Evolutionary conservation across 1,140 invertebrate genomes (phyloP).

Genomic region (Drosophila micromelanica): DNA sequence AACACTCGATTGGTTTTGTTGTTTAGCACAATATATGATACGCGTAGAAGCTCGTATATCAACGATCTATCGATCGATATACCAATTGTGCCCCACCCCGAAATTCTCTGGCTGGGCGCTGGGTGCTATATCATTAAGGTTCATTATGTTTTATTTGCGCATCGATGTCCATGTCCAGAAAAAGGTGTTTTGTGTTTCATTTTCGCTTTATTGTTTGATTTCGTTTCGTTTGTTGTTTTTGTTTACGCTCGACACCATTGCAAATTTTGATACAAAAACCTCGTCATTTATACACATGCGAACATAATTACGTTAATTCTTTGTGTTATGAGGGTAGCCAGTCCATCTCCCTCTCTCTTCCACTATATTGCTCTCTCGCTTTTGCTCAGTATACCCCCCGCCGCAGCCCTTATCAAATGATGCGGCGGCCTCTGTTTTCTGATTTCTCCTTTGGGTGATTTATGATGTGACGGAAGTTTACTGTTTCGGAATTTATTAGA

Average conservation of each 20-base stretch:
- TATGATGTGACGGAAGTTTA: slow-evolving; percentile 81
- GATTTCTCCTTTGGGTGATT: slow-evolving; percentile 53
- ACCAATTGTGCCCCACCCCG: slow-evolving; percentile 49
- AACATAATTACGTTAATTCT: slow-evolving; percentile 82
- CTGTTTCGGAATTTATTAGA: slow-evolving; percentile 81
- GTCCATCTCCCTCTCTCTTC: background rate
- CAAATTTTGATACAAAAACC: slow-evolving; percentile 66
- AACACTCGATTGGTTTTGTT: slow-evolving; percentile 81
- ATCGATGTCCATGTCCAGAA: slow-evolving; percentile 62
- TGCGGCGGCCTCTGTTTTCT: slow-evolving; percentile 38
- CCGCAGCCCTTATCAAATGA: slow-evolving; percentile 49
- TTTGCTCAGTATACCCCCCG: slow-evolving; percentile 4
- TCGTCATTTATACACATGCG: slow-evolving; percentile 71
- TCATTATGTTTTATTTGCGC: slow-evolving; percentile 75
- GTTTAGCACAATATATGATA: slow-evolving; percentile 74
- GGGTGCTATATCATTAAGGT: slow-evolving; percentile 75
- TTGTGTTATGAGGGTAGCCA: slow-evolving; percentile 68
- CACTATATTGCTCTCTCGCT: slow-evolving; percentile 1
- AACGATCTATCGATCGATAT: slow-evolving; percentile 39
- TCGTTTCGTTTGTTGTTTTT: slow-evolving; percentile 68
- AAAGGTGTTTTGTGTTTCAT: slow-evolving; percentile 77
- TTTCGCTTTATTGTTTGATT: slow-evolving; percentile 74
- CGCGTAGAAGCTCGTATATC: slow-evolving; percentile 45
- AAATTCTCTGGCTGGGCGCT: slow-evolving; percentile 8
- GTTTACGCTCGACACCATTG: slow-evolving; percentile 79